Evolutionary conservation across 2,888 invertebrate genomes (phyloP).

Genomic region (Achlya flavicornis): DNA sequence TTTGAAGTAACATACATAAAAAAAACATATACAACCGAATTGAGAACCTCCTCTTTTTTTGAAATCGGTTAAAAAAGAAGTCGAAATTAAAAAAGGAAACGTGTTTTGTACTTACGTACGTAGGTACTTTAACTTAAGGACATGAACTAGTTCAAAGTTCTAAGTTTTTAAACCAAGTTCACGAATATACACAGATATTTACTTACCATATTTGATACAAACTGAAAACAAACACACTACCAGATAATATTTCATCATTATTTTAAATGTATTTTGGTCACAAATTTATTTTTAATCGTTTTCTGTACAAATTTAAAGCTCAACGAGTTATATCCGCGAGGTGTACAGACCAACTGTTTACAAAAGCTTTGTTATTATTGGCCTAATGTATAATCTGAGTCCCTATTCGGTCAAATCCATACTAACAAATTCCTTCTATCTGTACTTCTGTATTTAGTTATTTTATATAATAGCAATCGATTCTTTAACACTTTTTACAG

Average conservation of each 20-base stretch:
- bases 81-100: too few species aligned
- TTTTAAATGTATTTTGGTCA: background rate
- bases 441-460: background rate
- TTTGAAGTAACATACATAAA: too few species aligned
- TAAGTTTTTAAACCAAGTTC: too few species aligned
- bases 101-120: too few species aligned
- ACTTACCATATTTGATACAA: slow-evolving; percentile 20
- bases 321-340: background rate
- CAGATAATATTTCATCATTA: background rate
- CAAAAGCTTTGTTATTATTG: slow-evolving; percentile 11
- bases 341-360: slow-evolving; percentile 15
- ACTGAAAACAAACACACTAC: slow-evolving; percentile 15
- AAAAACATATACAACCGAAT: too few species aligned
- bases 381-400: background rate
- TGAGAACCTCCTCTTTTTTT: too few species aligned
- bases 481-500: too few species aligned
- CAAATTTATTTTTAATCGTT: background rate
- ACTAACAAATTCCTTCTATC: background rate
- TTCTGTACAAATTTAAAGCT: background rate
- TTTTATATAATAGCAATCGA: too few species aligned
- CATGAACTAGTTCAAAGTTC: too few species aligned
- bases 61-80: too few species aligned
- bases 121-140: too few species aligned
- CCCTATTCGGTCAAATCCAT: background rate
- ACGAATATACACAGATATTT: too few species aligned